phyloP scores from a whole-genome alignment of 2,797 vertebrate genomes.

The Pelobates cultripes region DNA sequence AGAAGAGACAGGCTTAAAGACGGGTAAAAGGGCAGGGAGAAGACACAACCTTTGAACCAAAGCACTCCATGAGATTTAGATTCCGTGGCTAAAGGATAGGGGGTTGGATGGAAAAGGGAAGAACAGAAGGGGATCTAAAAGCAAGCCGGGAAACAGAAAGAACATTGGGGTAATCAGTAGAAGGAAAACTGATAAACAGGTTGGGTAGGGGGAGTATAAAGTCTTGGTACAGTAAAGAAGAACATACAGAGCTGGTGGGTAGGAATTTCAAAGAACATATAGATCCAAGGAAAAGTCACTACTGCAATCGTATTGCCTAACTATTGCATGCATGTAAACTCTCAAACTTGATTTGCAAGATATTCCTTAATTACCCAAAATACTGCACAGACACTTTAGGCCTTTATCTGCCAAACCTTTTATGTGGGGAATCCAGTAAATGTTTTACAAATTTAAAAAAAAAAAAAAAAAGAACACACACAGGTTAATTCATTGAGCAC shows the following conservation, averaged over 20 bases:
- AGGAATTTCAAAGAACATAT: neutral
- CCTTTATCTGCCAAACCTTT: too few relatives aligned
- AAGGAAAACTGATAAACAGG: neutral
- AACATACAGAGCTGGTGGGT: neutral
- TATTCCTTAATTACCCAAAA: neutral
- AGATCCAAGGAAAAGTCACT: neutral
- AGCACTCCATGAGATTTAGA: neutral
- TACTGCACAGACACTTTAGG: neutral
- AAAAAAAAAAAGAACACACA: too few relatives aligned
- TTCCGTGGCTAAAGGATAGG: neutral
- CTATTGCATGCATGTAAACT: too few relatives aligned
- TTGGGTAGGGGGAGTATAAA: neutral
- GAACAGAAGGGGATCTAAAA: neutral
- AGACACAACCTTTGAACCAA: neutral
- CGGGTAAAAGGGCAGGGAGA: neutral
- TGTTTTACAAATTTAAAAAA: too few relatives aligned
- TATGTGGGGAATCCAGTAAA: too few relatives aligned
- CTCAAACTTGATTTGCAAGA: too few relatives aligned
- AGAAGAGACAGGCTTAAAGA: neutral
- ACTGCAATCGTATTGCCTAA: too few relatives aligned
- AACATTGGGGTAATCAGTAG: neutral
- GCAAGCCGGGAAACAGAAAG: neutral
- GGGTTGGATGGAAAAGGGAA: neutral
- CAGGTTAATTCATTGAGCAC: too few relatives aligned
- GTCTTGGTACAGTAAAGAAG: neutral